Percentiles rank a stretch among this genome's conserved stretches.
These are phyloP conservation scores for Metacarcinus magister DNA, from an alignment of 2,888 invertebrate genomes.

Conservation along the genomic window DNA sequence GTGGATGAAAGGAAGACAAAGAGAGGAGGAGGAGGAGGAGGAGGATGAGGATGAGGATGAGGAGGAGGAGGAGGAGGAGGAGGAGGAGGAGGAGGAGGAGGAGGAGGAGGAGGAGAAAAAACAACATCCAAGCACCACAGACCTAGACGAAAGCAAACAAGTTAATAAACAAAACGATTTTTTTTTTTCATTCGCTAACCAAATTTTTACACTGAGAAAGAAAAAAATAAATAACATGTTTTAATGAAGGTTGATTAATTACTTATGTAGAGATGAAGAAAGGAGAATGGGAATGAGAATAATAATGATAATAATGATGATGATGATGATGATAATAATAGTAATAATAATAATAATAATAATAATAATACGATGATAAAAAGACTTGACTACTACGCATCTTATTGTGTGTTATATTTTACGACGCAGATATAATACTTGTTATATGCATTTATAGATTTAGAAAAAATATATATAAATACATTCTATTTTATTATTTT, in stretches of 20 bases:
- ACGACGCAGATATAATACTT: background rate
- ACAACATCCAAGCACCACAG: background rate
- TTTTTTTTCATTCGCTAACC: background rate
- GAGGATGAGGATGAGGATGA: background rate
- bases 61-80: slow-evolving; percentile 17
- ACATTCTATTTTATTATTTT: too few species aligned
- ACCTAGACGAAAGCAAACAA: background rate
- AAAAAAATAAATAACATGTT: background rate
- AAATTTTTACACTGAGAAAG: background rate
- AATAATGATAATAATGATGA: too few species aligned
- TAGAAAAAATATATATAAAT: too few species aligned
- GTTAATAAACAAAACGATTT: background rate
- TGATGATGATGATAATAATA: too few species aligned
- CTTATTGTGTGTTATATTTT: background rate
- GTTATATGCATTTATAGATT: background rate
- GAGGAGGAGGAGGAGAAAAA: too few species aligned
- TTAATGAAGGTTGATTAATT: too few species aligned
- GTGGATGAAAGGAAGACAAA: background rate
- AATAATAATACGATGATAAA: too few species aligned
- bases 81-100: slow-evolving; percentile 47
- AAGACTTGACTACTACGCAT: background rate
- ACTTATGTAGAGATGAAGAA: background rate
- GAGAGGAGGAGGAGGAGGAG: background rate
- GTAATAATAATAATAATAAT: too few species aligned
- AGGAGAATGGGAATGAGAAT: background rate